Conservation (phyloP, 1,140 invertebrate species). For the Anoplolepis gracilipes region DNA sequence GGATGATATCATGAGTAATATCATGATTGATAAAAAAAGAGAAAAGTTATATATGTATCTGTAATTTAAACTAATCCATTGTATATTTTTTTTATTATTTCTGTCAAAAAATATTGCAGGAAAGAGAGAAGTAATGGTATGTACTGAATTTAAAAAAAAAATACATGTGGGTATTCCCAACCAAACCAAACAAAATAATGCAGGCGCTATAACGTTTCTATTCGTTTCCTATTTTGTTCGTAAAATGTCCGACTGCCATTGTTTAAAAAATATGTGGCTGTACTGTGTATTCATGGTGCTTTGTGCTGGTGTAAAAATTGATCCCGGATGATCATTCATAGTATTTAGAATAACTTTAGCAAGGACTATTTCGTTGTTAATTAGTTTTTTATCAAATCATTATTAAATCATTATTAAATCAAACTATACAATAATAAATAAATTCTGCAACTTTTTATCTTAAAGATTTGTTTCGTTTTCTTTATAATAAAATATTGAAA, state of each 20-base stretch:
- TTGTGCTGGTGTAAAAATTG: slow-evolving; percentile 22
- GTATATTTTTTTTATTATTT: slow-evolving; percentile 49
- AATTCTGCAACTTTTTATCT: slow-evolving; percentile 7
- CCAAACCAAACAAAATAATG: slow-evolving; percentile 50
- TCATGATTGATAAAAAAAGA: not conserved
- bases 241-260: slow-evolving; percentile 55
- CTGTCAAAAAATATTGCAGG: slow-evolving; percentile 49
- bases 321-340: slow-evolving; percentile 32
- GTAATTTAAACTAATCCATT: slow-evolving; percentile 43
- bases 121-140: slow-evolving; percentile 18
- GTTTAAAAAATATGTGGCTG: slow-evolving; percentile 55
- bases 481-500: not conserved
- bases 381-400: slow-evolving; percentile 2
- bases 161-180: slow-evolving; percentile 47
- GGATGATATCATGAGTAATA: not conserved
- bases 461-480: slow-evolving; percentile 6
- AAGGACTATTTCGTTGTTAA: slow-evolving; percentile 27
- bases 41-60: not conserved
- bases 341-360: slow-evolving; percentile 31
- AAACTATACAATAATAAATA: slow-evolving; percentile 25
- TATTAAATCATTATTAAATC: slow-evolving; percentile 29
- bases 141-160: slow-evolving; percentile 47
- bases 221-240: no score
- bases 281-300: slow-evolving; percentile 14
- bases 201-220: slow-evolving; percentile 43